Base-by-base conservation (phyloP, 1,140 invertebrate genomes). In the Bombyx mandarina region DNA sequence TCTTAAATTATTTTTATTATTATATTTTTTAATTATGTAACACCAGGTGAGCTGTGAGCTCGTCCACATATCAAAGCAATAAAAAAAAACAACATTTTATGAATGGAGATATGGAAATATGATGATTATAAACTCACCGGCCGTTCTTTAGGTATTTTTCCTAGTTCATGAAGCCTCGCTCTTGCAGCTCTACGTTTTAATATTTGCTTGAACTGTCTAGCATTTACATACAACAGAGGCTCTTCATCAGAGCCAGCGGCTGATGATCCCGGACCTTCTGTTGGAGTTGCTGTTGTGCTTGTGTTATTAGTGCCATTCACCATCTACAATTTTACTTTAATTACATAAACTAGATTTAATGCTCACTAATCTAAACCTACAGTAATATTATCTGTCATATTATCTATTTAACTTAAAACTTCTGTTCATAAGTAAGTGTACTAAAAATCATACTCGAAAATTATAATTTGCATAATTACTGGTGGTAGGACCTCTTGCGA, bases 151-250 rank as follows among this genome's bases (percentile, higher is more conserved):
- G 98, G 97, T 82, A 99, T 99, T 86, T 97, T 95, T 42, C 97
- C 97, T 75, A 94, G 93, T 7, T 95, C 95, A 84, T 98, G 96
- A 49, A 98, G 87, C 81, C 97, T 97, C 0, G 97, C 97, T 51
- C 97, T 88, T 0, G 96, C 97, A 73, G 97, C 95, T 56, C 97
- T 88, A 62, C 97, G 88, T 78, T 97, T 97, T 7, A 98, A 88
- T 73, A 98, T 98, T 58, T 96, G 90, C 74, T 96, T 95, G 83
- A 98, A 98, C 77, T 99, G 98, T 79, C 98, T 98, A n/a, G 97
- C 97, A 90, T 99, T 99, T 0, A 99, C 98, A 87, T 99, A 99
- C 7, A 99, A 82, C 2, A 97, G 96, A 75, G 98, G 96, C 79
- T 98, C 96, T 10, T 96, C 89, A 57, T 96, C 95, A 1, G 92